Evolutionary conservation across 2,113 vertebrate species (phyloP), one percentile per base, ranked within the genome.

Genomic region (Hyaena hyaena): DNA sequence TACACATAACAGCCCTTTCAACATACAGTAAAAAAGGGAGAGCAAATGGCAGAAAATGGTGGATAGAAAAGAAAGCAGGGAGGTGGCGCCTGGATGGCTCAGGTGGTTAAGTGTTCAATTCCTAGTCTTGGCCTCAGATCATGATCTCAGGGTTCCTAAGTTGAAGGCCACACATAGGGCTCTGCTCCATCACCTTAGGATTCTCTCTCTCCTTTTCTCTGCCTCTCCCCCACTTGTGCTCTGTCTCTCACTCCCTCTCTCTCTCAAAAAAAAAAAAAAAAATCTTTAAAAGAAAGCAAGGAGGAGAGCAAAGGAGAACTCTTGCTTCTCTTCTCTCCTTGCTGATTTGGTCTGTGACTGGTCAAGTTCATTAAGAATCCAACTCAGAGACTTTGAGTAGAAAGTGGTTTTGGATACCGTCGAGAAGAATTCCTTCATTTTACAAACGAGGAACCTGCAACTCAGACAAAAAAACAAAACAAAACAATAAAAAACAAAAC

Each of bases 361-460:
- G 55, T 26, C 0, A 0, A 33, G 12, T 65, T 95, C 28, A 45
- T 90, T 79, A 87, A 19, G 10, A 90, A 23, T 89, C 31, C 31
- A 33, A 66, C 50, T 68, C 35, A 53, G 35, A 73, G 58, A 48
- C n/a, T 79, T 90, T 48, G 65, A 82, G n/a, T 66, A 77, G 45
- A 43, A 81, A 80, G 24, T 58, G 31, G 73, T 88, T 53, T 80
- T 85, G 26, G 53, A 58, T 15, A 53, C 19, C 66, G 31, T 85
- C 69, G 74, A 94, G 69, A 83, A 58, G 50, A 66, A 84, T 33
- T 69, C 28, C 53, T 88, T 79, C 17, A 7, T 71, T 58, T 82
- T 55, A 76, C 16, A 80, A 96, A 93, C 4, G 26, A 96, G 63
- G 65, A 85, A 87, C 23, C 8, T 86, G 6, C 71, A 92, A 95